Evolutionary conservation across 2,797 vertebrate species (phyloP), one percentile per base, ranked within the genome.

Genomic region (Leptodactylus fallax): DNA sequence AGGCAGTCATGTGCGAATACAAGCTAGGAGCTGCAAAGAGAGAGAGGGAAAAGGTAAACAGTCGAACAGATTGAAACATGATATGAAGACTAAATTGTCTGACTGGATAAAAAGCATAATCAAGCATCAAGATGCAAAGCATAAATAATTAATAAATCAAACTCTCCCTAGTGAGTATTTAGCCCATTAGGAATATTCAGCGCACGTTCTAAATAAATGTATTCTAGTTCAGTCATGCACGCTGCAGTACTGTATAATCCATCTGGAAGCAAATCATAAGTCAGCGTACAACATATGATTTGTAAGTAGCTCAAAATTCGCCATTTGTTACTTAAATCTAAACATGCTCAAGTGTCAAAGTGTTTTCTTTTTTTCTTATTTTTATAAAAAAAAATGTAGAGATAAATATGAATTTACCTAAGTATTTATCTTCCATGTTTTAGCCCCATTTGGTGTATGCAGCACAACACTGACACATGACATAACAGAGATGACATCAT

Each of bases 21-120:
- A 88, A 89, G 92, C 90, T 89, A 19, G 93, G 90, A 91, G 90
- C 95, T 95, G 90, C 88, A 92, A 90, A 77, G 51, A 65, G 51
- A 65, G 27, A 65, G 36, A 65, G 6, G 55, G 55, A 79, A 21
- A 80, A 80, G 89, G 90, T 90, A 89, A 47, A 90, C 1, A 71
- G 21, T n/a, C 2, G 19, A 56, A 21, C 51, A 11, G 17, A 86
- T 90, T 82, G 8, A 8, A 88, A 82, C 23, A 27, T 55, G n/a
- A 36, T 83, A 49, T 21, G 14, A 84, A 61, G 74, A 87, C 53
- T 69, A 77, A 69, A 84, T 56, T 49, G 27, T 88, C 74, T 71
- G 27, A 84, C 36, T 65, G 77, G 81, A 87, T 83, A 67, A 83
- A 87, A 87, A 49, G 49, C 65, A 78, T 55, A 83, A 83, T 87